Evolutionary conservation across 2,888 invertebrate genomes (phyloP), one percentile per base, ranked within the genome.

Genomic region (Stramonita haemastoma): DNA sequence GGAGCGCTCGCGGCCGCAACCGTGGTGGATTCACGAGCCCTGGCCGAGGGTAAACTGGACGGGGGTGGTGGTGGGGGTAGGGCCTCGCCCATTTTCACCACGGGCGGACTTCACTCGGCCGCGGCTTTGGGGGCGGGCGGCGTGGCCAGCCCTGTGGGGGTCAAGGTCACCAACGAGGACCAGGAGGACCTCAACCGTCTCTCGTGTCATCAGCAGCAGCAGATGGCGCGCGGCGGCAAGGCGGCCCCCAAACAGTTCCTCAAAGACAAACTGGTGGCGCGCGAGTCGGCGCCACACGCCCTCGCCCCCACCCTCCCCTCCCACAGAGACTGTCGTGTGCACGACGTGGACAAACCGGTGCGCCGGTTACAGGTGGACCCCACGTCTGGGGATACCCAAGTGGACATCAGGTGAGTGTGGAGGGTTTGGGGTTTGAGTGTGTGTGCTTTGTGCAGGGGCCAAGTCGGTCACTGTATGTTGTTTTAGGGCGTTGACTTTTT

Each of bases 251-350:
- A 92, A 88, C 91, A 92, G 83, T 93, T 93, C 90, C 91, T 92
- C 88, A 93, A 92, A 93, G 94, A 94, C 92, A 93, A 92, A 89
- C 90, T 93, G 89, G 92, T 17, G 92, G 92, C 92, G 91, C 92
- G 92, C 85, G 92, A 92, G 90, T 22, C 36, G 15, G 26, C 81
- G 22, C 81, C 19, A 36, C 81, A 32, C 89, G 60, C 88, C 92
- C 57, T 84, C 79, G 32, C 34, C 79, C 79, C 79, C 79, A 11
- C 36, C 46, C 26, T 83, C 81, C 81, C 90, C 90, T 86, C 91
- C n/a, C 73, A 85, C 60, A 89, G 89, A 83, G 89, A 87, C 88
- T 86, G 89, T 89, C 90, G 89, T 36, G 89, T 87, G 89, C 87
- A 88, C 91, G 93, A 93, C 89, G 92, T 90, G 91, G 94, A 94